Evolutionary conservation across 2,797 vertebrate genomes (phyloP), one percentile per base, ranked within the genome.

Genomic region (Okamejei kenojei): DNA sequence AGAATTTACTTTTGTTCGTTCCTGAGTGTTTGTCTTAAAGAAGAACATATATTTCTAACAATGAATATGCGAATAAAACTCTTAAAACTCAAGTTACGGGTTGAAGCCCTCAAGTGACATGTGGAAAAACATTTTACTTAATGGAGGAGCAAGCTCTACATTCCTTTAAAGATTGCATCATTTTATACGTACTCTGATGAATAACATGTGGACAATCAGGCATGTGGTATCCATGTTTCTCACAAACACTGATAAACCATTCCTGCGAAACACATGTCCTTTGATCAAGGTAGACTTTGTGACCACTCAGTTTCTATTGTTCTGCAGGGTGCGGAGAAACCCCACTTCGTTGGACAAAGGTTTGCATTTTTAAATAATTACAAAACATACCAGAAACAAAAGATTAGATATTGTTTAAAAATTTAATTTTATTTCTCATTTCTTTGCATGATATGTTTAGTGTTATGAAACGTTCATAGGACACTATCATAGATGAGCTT

Each of bases 131-230:
- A 63, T 65, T 94, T 94, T 95, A 94, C 68, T 94, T 93, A 94
- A 7, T 58, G 76, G 74, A 95, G 94, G 95, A 95, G 95, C 95
- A 95, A 95, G 95, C 94, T 94, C 94, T 0, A 73, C 95, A 96
- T 96, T 95, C 95, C 95, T 95, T 94, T 94, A 94, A 95, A 94
- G 94, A 96, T 94, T 95, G 94, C 95, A 93, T 96, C 95, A 95
- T 95, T 94, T 94, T 95, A 95, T 95, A 95, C 95, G 95, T 95
- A 95, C 93, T 95, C 94, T 96, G 95, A 96, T 96, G 95, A 96
- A 93, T 95, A 95, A 96, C 95, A 96, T 95, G 95, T 96, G 95
- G 95, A 0, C 63, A 94, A 94, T 65, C 17, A 88, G 61, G 84
- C 95, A 95, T 96, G 95, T 96, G 95, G 93, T 93, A 95, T 63